Conservation (phyloP, 2,113 vertebrate genomes). For the Microcebus griseorufus region DNA sequence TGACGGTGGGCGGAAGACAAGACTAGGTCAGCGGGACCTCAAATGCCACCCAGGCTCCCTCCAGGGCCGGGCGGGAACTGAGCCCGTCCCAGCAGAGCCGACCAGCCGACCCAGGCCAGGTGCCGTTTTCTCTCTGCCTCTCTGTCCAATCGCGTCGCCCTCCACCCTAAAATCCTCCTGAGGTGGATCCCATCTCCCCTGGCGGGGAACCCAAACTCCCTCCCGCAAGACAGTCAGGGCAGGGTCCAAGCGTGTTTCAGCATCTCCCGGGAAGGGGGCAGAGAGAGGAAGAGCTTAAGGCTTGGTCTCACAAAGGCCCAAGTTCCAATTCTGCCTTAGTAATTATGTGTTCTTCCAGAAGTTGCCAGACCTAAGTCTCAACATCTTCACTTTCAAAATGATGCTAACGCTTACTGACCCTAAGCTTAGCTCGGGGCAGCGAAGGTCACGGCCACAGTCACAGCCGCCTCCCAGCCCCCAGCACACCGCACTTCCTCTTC, state of each 20-base stretch:
- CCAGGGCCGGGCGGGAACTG: fast-evolving
- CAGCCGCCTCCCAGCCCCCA: fast-evolving
- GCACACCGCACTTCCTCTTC: neutral
- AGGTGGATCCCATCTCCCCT: neutral
- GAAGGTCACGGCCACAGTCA: fast-evolving
- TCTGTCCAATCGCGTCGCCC: fast-evolving
- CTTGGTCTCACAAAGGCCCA: neutral
- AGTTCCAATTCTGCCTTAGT: neutral
- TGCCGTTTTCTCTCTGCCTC: neutral
- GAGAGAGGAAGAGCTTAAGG: neutral
- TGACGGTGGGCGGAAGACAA: neutral
- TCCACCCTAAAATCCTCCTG: neutral
- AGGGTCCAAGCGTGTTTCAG: neutral
- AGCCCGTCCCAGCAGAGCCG: neutral
- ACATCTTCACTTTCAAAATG: neutral
- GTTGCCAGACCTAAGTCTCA: neutral
- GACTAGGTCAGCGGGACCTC: neutral
- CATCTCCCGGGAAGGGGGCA: no score
- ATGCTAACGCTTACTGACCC: neutral
- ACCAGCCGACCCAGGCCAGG: neutral
- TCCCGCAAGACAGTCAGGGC: neutral
- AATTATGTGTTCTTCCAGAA: neutral
- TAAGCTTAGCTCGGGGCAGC: neutral
- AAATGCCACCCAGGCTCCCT: neutral
- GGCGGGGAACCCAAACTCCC: neutral